These are phyloP conservation scores for Thaumatotibia leucotreta DNA, from an alignment of 1,140 invertebrate species.

Conservation along the genomic window DNA sequence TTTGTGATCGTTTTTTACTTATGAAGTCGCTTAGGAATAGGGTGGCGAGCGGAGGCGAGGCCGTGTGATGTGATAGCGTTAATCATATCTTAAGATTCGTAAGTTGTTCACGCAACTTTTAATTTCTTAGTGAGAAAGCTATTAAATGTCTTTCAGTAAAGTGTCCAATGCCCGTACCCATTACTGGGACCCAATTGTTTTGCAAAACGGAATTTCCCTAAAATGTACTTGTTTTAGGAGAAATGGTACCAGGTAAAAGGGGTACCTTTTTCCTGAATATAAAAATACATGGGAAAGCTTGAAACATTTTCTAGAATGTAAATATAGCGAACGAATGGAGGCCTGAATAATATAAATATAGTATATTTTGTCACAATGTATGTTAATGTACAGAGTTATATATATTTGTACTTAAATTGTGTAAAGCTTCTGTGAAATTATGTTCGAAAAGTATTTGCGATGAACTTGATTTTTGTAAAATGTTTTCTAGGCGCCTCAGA, in stretches of 20 bases:
- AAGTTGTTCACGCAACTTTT: background rate
- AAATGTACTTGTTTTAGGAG: background rate
- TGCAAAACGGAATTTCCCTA: background rate
- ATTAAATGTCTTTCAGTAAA: background rate
- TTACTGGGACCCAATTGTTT: background rate
- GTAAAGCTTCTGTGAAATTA: conserved; percentile 57
- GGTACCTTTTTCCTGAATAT: conserved; percentile 37
- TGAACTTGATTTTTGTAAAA: conserved; percentile 32
- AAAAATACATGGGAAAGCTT: conserved; percentile 35
- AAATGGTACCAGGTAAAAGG: conserved; percentile 19
- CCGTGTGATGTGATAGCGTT: background rate
- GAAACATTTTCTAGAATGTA: conserved; percentile 49
- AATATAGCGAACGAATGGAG: conserved; percentile 61
- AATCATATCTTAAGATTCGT: background rate
- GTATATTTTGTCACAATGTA: conserved; percentile 58
- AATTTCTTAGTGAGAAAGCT: background rate
- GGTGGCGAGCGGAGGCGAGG: background rate
- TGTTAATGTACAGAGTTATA: conserved; percentile 53
- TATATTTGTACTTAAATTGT: conserved; percentile 54
- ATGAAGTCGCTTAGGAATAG: conserved; percentile 11
- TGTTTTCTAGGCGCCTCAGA: background rate
- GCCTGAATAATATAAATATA: conserved; percentile 63
- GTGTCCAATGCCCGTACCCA: background rate
- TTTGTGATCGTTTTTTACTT: conserved; percentile 32
- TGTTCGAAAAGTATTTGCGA: conserved; percentile 42